Conservation (phyloP, 1,140 invertebrate genomes). For the Conus betulinus region DNA sequence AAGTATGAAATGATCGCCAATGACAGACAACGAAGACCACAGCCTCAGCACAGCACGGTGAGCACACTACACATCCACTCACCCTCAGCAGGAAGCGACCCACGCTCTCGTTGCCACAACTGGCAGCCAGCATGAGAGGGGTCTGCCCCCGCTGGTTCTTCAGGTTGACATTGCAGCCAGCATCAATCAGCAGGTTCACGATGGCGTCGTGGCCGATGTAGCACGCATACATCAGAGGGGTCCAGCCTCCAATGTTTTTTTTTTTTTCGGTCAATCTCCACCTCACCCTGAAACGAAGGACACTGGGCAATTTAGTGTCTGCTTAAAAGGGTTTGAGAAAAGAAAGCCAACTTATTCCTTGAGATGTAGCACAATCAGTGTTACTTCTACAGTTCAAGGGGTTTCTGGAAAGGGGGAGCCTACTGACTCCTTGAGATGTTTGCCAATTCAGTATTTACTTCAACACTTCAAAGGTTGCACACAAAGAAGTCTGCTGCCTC, state of each 20-base stretch:
- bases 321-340: too few species aligned
- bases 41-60: not conserved
- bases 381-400: too few species aligned
- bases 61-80: slow-evolving; percentile 4
- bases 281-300: slow-evolving; percentile 6
- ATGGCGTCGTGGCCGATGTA: slow-evolving; percentile 77
- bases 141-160: slow-evolving; percentile 76
- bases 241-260: slow-evolving; percentile 76
- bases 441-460: too few species aligned
- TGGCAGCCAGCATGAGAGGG: slow-evolving; percentile 76
- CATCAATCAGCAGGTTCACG: slow-evolving; percentile 74
- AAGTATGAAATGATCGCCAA: not conserved
- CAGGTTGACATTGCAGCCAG: slow-evolving; percentile 73
- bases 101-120: slow-evolving; percentile 77
- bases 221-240: slow-evolving; percentile 79
- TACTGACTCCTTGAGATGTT: too few species aligned
- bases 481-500: too few species aligned
- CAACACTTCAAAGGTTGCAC: too few species aligned
- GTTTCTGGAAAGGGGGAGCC: too few species aligned
- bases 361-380: too few species aligned
- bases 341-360: too few species aligned
- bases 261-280: slow-evolving; percentile 69
- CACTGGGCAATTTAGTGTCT: too few species aligned
- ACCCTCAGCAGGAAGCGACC: slow-evolving; percentile 69
- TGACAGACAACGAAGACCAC: not conserved